phyloP scores from a whole-genome alignment of 2,797 vertebrate genomes.

The Brachymystax lenok region DNA sequence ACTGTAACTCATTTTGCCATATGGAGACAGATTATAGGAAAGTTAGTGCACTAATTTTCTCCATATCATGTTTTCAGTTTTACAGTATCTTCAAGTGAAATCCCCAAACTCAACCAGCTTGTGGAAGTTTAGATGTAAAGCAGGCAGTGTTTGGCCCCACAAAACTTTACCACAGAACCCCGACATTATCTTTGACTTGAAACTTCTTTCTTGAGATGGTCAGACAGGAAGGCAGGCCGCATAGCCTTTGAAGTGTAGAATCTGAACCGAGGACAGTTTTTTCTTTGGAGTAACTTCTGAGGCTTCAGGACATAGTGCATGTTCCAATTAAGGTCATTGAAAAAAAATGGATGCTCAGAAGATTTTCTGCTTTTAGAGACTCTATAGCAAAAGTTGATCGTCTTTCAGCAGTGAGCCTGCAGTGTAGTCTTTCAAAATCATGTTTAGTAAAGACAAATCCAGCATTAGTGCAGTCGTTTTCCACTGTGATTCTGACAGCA shows the following conservation, averaged over 20 bases:
- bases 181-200: background rate
- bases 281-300: conserved; percentile 36
- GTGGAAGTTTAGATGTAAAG: conserved; percentile 15
- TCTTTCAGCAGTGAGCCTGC: background rate
- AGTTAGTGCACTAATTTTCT: background rate
- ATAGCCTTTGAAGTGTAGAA: conserved; percentile 44
- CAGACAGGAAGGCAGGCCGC: conserved; percentile 5
- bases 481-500: background rate
- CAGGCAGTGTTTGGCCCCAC: background rate
- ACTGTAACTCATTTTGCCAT: background rate
- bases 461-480: background rate
- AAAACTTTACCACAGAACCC: conserved; percentile 19
- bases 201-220: background rate
- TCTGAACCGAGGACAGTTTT: conserved; percentile 27
- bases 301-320: conserved; percentile 32
- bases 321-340: conserved; percentile 57
- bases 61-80: too few species aligned
- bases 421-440: background rate
- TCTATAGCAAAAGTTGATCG: background rate
- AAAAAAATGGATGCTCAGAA: background rate
- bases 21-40: background rate
- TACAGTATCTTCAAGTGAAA: background rate
- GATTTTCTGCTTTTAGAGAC: background rate
- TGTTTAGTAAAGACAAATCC: background rate
- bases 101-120: background rate